phyloP scores from a whole-genome alignment of 1,140 invertebrate genomes.

The Zophobas atratus region DNA sequence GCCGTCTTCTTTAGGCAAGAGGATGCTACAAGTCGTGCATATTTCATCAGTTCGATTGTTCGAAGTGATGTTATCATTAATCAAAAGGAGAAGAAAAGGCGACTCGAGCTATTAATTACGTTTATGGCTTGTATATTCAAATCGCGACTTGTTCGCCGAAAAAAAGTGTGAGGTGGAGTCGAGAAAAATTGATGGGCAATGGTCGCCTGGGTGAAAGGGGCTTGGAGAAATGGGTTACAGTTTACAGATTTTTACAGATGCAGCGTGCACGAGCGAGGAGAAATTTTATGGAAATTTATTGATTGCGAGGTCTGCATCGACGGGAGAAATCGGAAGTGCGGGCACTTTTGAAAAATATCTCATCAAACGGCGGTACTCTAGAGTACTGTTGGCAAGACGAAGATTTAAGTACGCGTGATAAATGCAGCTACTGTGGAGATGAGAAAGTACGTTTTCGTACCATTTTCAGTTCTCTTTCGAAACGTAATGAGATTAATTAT shows the following conservation, averaged over 20 bases:
- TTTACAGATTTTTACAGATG: constrained; percentile 12
- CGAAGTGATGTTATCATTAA: not conserved
- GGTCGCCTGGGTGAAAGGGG: constrained; percentile 12
- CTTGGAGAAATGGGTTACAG: constrained; percentile 17
- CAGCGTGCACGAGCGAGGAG: constrained; percentile 5
- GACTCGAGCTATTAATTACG: too few species aligned
- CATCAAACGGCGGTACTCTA: not conserved
- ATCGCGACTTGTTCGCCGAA: too few species aligned
- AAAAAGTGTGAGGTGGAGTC: not conserved
- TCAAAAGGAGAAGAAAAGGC: not conserved
- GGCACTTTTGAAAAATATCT: not conserved
- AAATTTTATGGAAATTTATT: constrained; percentile 36
- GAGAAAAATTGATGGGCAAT: not conserved
- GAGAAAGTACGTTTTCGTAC: too few species aligned
- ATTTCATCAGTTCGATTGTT: constrained; percentile 25
- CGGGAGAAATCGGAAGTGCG: constrained; percentile 6
- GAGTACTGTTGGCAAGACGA: too few species aligned
- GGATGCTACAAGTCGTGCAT: constrained; percentile 17
- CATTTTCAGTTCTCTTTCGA: too few species aligned
- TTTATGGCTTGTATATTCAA: too few species aligned
- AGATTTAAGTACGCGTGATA: too few species aligned
- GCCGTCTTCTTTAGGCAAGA: not conserved
- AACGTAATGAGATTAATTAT: too few species aligned
- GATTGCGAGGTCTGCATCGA: constrained; percentile 11
- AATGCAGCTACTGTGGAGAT: too few species aligned